Percentiles rank a stretch among this genome's conserved stretches.
These are phyloP conservation scores for Doris montereyensis DNA, from an alignment of 2,888 invertebrate species.

Conservation along the genomic window DNA sequence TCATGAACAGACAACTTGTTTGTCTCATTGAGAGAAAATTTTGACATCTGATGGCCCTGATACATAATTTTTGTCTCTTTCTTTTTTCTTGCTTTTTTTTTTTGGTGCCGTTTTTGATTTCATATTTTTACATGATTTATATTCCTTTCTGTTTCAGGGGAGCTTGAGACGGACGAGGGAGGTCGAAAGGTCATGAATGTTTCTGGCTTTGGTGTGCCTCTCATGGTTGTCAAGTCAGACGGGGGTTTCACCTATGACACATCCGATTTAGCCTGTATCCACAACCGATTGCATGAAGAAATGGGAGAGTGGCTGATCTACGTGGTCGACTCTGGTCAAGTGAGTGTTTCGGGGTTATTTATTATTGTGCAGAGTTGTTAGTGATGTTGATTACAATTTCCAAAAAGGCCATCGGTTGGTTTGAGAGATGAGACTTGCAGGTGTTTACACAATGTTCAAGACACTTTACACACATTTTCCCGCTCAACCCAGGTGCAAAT, in stretches of 20 bases:
- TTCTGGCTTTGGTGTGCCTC: slow-evolving; percentile 78
- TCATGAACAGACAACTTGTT: too few relatives aligned
- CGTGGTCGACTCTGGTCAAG: slow-evolving; percentile 95
- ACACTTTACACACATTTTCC: too few relatives aligned
- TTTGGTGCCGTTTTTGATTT: too few relatives aligned
- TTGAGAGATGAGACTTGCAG: too few relatives aligned
- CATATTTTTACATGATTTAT: too few relatives aligned
- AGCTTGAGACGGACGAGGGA: slow-evolving; percentile 76
- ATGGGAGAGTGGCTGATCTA: slow-evolving; percentile 91
- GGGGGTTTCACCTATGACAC: slow-evolving; percentile 98
- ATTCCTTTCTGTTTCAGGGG: too few relatives aligned
- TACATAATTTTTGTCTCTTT: neutral
- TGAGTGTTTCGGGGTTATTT: slow-evolving; percentile 42
- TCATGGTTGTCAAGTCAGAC: slow-evolving; percentile 96
- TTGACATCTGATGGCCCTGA: neutral
- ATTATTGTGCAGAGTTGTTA: neutral
- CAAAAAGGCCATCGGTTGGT: too few relatives aligned
- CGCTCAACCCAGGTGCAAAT: too few relatives aligned
- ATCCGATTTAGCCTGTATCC: slow-evolving; percentile 94
- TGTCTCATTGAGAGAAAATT: neutral
- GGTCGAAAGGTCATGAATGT: slow-evolving; percentile 78
- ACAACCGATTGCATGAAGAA: slow-evolving; percentile 80
- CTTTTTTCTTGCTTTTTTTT: too few relatives aligned
- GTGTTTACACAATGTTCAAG: too few relatives aligned
- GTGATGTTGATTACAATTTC: too few relatives aligned